These are phyloP conservation scores for Icerya purchasi DNA, from an alignment of 2,888 invertebrate species.

Conservation along the genomic window DNA sequence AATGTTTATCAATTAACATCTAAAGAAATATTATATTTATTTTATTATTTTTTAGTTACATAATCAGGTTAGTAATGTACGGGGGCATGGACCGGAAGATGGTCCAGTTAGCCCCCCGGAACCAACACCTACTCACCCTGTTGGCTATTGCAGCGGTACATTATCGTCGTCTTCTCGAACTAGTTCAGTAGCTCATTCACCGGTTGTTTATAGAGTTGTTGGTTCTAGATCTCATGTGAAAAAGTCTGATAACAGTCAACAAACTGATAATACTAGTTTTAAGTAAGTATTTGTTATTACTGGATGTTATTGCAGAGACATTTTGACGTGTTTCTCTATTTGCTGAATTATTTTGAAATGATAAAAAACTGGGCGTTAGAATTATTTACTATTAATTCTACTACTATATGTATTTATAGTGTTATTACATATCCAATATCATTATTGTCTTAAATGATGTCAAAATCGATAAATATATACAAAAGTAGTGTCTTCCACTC, in stretches of 20 bases:
- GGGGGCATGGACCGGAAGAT: constrained; percentile 15
- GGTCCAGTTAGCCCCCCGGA: constrained; percentile 16
- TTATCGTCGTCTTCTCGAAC: constrained; percentile 10
- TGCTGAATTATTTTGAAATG: too few species aligned
- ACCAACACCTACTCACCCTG: constrained; percentile 14
- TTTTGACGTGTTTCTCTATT: too few species aligned
- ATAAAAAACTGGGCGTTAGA: too few species aligned
- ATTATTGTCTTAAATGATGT: too few species aligned
- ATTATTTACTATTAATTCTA: too few species aligned
- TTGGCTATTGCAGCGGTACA: constrained; percentile 5
- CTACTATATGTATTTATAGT: too few species aligned
- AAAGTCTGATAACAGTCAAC: constrained; percentile 32
- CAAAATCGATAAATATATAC: too few species aligned
- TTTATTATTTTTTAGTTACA: constrained; percentile 2
- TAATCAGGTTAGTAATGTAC: constrained; percentile 14
- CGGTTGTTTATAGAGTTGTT: constrained; percentile 22
- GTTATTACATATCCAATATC: too few species aligned
- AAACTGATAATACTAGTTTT: constrained; percentile 24
- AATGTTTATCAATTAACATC: too few species aligned
- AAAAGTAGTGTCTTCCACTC: too few species aligned
- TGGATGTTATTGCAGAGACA: too few species aligned
- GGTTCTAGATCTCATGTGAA: constrained; percentile 21
- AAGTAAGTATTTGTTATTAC: constrained; percentile 7
- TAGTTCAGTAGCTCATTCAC: constrained; percentile 18
- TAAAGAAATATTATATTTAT: neutral